Conservation (phyloP, 2,113 vertebrate genomes). For the Anhinga rufa region DNA sequence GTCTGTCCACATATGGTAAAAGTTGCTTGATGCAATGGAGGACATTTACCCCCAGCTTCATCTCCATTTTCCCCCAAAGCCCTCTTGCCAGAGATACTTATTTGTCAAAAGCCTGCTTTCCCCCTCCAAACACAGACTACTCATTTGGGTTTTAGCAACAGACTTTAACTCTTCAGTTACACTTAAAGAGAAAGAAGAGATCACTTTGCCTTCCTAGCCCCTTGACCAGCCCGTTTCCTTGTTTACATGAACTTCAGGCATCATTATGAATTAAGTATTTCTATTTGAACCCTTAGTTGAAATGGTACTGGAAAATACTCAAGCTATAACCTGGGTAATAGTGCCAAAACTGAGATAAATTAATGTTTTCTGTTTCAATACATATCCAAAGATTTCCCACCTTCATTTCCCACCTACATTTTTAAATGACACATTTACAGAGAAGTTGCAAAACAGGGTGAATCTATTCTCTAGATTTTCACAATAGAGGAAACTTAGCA, state of each 20-base stretch:
- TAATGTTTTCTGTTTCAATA: not conserved
- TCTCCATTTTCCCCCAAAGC: not conserved
- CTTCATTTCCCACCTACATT: not conserved
- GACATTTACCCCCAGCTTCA: not conserved
- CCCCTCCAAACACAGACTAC: not conserved
- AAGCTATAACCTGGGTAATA: not conserved
- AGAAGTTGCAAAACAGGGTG: not conserved
- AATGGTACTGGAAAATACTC: not conserved
- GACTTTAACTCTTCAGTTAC: not conserved
- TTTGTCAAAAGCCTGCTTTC: not conserved
- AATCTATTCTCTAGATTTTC: not conserved
- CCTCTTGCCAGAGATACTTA: not conserved
- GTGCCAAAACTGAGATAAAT: not conserved
- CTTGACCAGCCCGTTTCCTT: not conserved
- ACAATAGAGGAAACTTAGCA: not conserved
- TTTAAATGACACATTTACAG: not conserved
- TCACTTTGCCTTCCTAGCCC: not conserved
- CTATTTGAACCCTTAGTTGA: not conserved
- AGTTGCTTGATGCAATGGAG: not conserved
- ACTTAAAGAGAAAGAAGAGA: not conserved
- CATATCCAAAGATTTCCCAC: not conserved
- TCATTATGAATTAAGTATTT: not conserved
- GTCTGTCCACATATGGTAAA: not conserved
- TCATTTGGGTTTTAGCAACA: not conserved
- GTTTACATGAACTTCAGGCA: not conserved